Conservation (phyloP, 2,888 invertebrate genomes). For the Dasysyrphus tricinctus region DNA sequence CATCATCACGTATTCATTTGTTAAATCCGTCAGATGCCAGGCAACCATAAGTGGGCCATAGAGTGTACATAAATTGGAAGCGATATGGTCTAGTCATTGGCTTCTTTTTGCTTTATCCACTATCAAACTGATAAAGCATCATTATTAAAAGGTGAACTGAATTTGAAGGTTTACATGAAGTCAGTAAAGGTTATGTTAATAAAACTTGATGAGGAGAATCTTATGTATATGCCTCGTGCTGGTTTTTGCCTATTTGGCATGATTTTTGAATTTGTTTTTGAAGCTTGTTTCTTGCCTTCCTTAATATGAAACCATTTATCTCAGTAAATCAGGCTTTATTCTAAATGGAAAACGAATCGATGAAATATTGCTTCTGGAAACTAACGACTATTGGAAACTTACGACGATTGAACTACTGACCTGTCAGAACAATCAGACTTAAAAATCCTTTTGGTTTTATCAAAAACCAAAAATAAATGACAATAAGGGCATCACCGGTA, state of each 20-base stretch:
- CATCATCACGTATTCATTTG: conserved; percentile 75
- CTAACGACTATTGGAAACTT: too few species aligned
- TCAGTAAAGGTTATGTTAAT: conserved; percentile 31
- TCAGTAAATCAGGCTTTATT: background rate
- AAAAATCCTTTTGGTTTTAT: too few species aligned
- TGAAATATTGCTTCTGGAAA: too few species aligned
- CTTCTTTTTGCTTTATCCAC: conserved; percentile 16
- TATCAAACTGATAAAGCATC: conserved; percentile 24
- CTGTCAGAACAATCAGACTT: too few species aligned
- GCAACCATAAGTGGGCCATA: conserved; percentile 42
- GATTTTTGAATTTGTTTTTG: background rate
- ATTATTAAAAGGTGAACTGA: conserved; percentile 29
- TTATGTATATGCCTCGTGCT: background rate
- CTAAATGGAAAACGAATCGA: background rate
- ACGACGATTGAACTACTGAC: too few species aligned
- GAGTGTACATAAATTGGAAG: conserved; percentile 55
- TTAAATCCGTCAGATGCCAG: conserved; percentile 67
- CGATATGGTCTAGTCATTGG: conserved; percentile 66
- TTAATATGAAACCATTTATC: background rate
- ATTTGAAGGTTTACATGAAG: conserved; percentile 1
- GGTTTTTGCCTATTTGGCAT: conserved; percentile 24
- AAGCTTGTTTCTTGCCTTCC: background rate
- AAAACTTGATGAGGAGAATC: conserved; percentile 20
- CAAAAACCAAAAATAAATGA: too few species aligned
- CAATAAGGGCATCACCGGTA: too few species aligned